Base-by-base conservation (phyloP, 2,113 vertebrate genomes). In the Tursiops truncatus region DNA sequence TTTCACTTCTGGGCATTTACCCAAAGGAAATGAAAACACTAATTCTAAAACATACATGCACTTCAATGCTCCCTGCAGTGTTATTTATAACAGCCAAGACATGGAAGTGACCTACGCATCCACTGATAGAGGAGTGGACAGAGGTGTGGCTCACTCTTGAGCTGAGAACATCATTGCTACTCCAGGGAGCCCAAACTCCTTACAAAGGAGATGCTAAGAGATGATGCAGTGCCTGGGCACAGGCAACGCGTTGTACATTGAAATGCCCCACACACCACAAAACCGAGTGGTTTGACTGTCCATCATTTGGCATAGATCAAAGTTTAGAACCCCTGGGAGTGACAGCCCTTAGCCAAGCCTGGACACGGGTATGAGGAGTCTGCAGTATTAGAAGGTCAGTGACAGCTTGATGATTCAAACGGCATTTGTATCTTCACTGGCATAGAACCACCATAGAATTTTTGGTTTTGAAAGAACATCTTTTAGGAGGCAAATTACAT, bases 361-460 rank as follows among this genome's bases (percentile, higher is more conserved):
- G 1, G 4, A 5, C 41, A 25, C 0, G 1, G 12, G 2, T 0
- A 2, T 0, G 3, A 31, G 0, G 5, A 56, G 18, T n/a, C 5
- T 33, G 62, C 12, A 25, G 25, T 11, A 31, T 1, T 17, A 38
- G 33, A 28, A 12, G 4, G 5, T 33, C 58, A 33, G 0, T 2
- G 25, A 31, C 18, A 0, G 2, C 2, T 18, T 5, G 25, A 5
- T 53, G 67, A 38, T 10, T 26, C 23, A 23, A 1, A 13, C 2
- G 14, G 0, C 2, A 50, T 6, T 65, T 5, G 0, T 8, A 17
- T 0, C 14, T 38, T n/a, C n/a, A 2, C 1, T 1, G 63, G 12
- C 28, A 6, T 2, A 56, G 31, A 25, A 26, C 2, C 9, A 11
- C 26, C 28, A n/a, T 0, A 13, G 9, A 4, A 56, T 14, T 36